Base-by-base conservation (phyloP, 64 coral and sea anemone genomes). In the Acropora yongei region DNA sequence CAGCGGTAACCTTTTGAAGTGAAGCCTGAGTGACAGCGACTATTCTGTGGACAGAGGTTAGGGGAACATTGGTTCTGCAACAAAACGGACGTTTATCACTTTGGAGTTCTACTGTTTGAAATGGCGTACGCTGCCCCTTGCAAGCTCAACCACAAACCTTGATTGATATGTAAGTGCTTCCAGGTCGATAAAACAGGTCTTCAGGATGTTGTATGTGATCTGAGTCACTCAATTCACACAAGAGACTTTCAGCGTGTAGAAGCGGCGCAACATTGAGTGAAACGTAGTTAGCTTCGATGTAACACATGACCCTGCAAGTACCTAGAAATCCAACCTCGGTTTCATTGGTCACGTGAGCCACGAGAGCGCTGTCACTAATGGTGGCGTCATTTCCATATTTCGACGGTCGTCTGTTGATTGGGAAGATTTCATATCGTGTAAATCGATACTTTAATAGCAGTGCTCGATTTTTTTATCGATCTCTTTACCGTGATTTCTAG, bases 161-260 rank as follows among this genome's bases (percentile, higher is more conserved):
- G 16, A 74, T 16, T 60, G 71, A 57, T 63, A 39, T 19, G 72
- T 88, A 88, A 50, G 57, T 41, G 6, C 57, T 50, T 57, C 73
- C 73, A 9, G 18, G 14, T 46, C 49, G 41, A 19, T 79, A 2
- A 39, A 78, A 18, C 2, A 89, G 87, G 67, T 89, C 75, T 13
- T 78, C 57, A 44, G 87, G 87, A 43, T 89, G 87, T 41, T 67
- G 20, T 6, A 65, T 18, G 53, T 89, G 87, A 49, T 89, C 87
- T 44, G 87, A 89, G 55, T 89, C 49, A n/a, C n/a, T n/a, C n/a
- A n/a, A n/a, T n/a, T n/a, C n/a, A n/a, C n/a, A n/a, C n/a, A n/a
- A n/a, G n/a, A n/a, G n/a, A n/a, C n/a, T 30, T 72, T 89, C 20
- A 89, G 75, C 20, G 43, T 78, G 55, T 17, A 18, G 44, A 8